Base-by-base conservation (phyloP, 2,888 invertebrate species). In the Leptinotarsa tumamoca region DNA sequence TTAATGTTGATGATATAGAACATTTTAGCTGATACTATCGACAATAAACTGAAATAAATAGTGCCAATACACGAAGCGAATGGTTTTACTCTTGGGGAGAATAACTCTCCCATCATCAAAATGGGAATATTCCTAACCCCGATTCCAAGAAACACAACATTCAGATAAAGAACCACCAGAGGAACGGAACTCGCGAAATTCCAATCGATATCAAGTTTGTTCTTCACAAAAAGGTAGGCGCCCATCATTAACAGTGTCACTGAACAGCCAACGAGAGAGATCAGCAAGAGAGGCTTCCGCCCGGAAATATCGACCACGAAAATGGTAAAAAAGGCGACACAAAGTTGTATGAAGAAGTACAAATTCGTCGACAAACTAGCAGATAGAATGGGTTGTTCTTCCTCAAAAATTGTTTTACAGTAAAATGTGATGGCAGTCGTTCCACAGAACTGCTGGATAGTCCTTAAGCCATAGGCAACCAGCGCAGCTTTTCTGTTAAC, bases 361-460 rank as follows among this genome's bases (percentile, higher is more conserved):
- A 87, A 81, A 61, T 85, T 85, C 0, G 87, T 84, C 7, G 84
- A 85, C 3, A 80, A 78, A 52, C 77, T 84, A 4, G 90, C 88
- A 2, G 90, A 89, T 2, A 90, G 79, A 50, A 87, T 82, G 74
- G 87, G 88, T 17, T 86, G 85, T 0, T 87, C 83, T 67, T 89
- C 89, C n/a, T 89, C 81, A 27, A 90, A 87, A 14, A 90, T 87
- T 0, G 89, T 89, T 78, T 51, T 91, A 3, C 92, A 91, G 83
- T 92, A 92, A 10, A 92, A 91, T 0, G 92, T 90, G 3, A 93
- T 90, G 0, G 92, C 92, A 50, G 92, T 92, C 70, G 92, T 91
- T 3, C 93, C 93, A 80, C 91, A 91, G 33, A 93, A 83, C 77
- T 88, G 88, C 76, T 92, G 91, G 27, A 91, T 88, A 4, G 90